Evolutionary conservation across 1,140 invertebrate species (phyloP).

Genomic region (Bombus affinis): DNA sequence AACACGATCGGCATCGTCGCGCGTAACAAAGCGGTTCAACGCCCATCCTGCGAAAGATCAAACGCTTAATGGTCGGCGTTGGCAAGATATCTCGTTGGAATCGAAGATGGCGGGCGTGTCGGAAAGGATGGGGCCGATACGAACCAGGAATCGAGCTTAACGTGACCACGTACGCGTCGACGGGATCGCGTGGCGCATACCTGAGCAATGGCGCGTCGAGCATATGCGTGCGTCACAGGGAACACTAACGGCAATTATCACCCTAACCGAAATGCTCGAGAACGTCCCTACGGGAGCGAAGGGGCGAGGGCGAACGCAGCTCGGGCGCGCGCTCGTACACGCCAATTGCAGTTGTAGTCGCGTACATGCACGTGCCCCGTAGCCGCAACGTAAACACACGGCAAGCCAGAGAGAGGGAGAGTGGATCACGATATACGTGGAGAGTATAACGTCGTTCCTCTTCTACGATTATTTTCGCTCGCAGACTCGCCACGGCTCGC

Average conservation of each 20-base stretch:
- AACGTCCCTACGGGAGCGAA: conserved; percentile 28
- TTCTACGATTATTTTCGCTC: conserved; percentile 47
- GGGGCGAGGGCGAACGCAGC: not conserved
- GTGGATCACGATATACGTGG: not conserved
- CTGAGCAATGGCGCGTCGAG: conserved; percentile 22
- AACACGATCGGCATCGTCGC: not conserved
- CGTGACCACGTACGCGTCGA: conserved; percentile 9
- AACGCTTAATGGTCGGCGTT: not conserved
- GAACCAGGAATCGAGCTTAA: not conserved
- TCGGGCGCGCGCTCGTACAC: not conserved
- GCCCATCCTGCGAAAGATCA: conserved; percentile 15
- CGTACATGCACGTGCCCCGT: conserved; percentile 66
- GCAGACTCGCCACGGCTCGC: conserved; percentile 5
- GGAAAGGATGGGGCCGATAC: not conserved
- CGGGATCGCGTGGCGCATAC: conserved; percentile 16
- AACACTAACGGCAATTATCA: conserved; percentile 78
- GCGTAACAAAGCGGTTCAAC: not conserved
- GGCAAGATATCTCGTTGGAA: conserved; percentile 7
- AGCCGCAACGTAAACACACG: conserved; percentile 41
- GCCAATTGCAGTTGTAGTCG: conserved; percentile 38
- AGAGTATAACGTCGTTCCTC: not conserved
- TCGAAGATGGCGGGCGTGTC: not conserved
- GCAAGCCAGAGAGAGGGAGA: not conserved
- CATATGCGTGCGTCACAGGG: conserved; percentile 66
- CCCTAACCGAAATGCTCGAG: conserved; percentile 57